phyloP scores from a whole-genome alignment of 2,888 invertebrate species.

The Melanophora roralis region DNA sequence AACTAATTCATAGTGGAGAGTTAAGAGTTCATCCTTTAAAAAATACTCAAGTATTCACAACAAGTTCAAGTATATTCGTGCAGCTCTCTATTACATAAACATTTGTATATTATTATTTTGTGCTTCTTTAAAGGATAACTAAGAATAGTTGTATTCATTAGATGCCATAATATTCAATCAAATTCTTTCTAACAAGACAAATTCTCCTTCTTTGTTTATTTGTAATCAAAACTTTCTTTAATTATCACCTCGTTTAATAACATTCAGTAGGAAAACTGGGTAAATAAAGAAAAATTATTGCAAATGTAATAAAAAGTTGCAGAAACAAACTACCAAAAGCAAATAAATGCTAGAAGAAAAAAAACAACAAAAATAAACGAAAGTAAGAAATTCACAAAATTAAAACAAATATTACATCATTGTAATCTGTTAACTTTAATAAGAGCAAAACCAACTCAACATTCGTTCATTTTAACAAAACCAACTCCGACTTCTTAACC shows the following conservation, averaged over 20 bases:
- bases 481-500: neutral
- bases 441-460: slow-evolving; percentile 23
- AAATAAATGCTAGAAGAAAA: neutral
- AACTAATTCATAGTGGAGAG: too few relatives aligned
- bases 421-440: slow-evolving; percentile 56
- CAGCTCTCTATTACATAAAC: too few relatives aligned
- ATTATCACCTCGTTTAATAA: slow-evolving; percentile 25
- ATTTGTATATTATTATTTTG: too few relatives aligned
- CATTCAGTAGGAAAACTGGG: neutral
- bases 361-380: neutral
- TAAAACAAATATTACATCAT: slow-evolving; percentile 53
- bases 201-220: too few relatives aligned
- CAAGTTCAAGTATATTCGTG: too few relatives aligned
- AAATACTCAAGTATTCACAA: too few relatives aligned
- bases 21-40: too few relatives aligned
- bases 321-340: neutral
- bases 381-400: slow-evolving; percentile 25
- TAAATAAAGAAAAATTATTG: slow-evolving; percentile 25
- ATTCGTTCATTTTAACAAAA: neutral
- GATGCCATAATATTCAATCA: too few relatives aligned
- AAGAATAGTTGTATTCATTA: too few relatives aligned
- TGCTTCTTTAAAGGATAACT: too few relatives aligned
- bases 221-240: neutral
- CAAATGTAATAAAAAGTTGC: slow-evolving; percentile 32
- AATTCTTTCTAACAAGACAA: too few relatives aligned